These are phyloP conservation scores for Caradrina kadenii DNA, from an alignment of 2,888 invertebrate genomes.

Conservation along the genomic window DNA sequence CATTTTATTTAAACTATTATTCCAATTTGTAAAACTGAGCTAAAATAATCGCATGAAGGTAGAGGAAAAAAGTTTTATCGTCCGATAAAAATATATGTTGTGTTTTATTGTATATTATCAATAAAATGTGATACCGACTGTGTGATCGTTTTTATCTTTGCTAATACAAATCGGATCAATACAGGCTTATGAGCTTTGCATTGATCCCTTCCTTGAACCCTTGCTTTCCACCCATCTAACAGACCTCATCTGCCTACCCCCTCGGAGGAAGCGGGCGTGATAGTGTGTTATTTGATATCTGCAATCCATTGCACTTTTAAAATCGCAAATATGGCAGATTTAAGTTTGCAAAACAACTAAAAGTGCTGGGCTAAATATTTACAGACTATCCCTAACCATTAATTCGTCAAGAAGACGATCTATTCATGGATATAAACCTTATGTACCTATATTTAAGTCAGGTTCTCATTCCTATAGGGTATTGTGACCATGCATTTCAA, in stretches of 20 bases:
- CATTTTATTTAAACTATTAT: constrained; percentile 85
- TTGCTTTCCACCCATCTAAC: neutral
- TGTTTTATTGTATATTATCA: constrained; percentile 85
- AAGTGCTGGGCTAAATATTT: too few species aligned
- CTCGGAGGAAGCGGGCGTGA: neutral
- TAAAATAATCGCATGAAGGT: constrained; percentile 77
- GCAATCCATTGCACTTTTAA: too few species aligned
- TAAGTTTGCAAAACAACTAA: too few species aligned
- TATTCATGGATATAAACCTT: too few species aligned
- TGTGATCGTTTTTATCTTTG: constrained; percentile 63
- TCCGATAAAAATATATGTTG: constrained; percentile 87
- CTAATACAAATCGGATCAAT: constrained; percentile 4
- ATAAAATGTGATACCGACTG: constrained; percentile 89
- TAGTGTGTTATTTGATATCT: neutral
- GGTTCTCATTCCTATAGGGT: too few species aligned
- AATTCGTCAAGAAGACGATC: too few species aligned
- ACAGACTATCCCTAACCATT: too few species aligned
- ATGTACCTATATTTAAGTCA: too few species aligned
- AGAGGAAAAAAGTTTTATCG: constrained; percentile 80
- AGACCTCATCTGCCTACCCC: neutral
- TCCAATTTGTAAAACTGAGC: constrained; percentile 84
- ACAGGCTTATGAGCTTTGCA: neutral
- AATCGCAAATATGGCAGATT: too few species aligned
- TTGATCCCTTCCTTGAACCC: neutral
- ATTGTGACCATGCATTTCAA: too few species aligned